Evolutionary conservation across 2,797 vertebrate species (phyloP).

Genomic region (Mormyrops boulengeri): DNA sequence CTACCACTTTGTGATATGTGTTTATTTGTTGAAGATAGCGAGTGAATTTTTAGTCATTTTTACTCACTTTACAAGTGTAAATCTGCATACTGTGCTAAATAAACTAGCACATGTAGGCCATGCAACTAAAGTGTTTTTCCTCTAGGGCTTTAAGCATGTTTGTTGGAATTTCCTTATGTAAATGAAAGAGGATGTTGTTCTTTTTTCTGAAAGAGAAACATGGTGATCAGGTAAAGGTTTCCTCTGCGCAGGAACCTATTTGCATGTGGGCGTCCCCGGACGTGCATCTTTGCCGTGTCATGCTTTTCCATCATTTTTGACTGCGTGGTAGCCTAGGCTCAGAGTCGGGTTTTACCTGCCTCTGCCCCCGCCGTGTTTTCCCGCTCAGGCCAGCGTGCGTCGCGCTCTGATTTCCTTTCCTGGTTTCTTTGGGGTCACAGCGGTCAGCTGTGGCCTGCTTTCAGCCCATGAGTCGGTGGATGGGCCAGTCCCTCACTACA

Average conservation of each 20-base stretch:
- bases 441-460: neutral
- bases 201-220: conserved; percentile 16
- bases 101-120: neutral
- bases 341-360: conserved; percentile 13
- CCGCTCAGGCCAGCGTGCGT: neutral
- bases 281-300: neutral
- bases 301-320: conserved; percentile 8
- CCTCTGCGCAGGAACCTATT: neutral
- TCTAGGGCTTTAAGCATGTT: neutral
- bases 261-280: neutral
- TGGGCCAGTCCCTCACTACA: neutral
- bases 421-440: neutral
- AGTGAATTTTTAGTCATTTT: neutral
- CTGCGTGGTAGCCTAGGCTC: conserved; percentile 31
- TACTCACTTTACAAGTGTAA: neutral
- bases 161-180: neutral
- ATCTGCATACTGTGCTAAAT: neutral
- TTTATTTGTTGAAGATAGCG: neutral
- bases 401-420: neutral
- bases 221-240: neutral
- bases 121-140: neutral
- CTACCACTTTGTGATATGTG: neutral
- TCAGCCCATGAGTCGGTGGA: neutral
- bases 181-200: conserved; percentile 41
- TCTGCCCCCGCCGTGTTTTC: neutral